Evolutionary conservation across 2,888 invertebrate genomes (phyloP), one percentile per base, ranked within the genome.

Genomic region (Ecdyonurus torrentis): DNA sequence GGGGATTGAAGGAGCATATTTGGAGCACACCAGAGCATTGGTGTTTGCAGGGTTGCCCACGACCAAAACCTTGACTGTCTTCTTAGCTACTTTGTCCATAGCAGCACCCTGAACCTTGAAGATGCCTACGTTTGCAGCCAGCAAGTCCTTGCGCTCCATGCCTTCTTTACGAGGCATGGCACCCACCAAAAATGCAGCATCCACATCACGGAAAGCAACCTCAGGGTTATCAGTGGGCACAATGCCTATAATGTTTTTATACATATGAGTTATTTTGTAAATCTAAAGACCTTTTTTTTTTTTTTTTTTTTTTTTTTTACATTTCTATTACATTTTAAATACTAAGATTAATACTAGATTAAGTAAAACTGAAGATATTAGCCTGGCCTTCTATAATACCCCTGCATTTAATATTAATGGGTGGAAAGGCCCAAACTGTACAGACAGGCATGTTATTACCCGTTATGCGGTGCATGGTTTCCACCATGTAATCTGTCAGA

Each of bases 11-110:
- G 96, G 95, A 24, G 95, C 95, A 73, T 94, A 97, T 72, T 92
- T 91, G 15, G 92, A 89, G 74, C 95, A 94, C 69, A 99, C 92
- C 61, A 93, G 78, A 15, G 97, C 97, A 77, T 99, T 99, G 2
- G 99, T 99, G 75, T 99, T 99, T 20, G 99, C 99, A 61, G 99
- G 99, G 76, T 99, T 99, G 55, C 99, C 99, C 68, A 99, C 99
- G 52, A 99, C 98, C 58, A 99, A 80, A 65, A 88, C 92, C 79
- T 96, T 98, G 58, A 96, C 90, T 73, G 87, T 87, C 72, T 96
- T 96, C 70, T 88, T 90, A 37, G 97, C 92, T 73, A 83, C 82
- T 73, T 91, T 84, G 72, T 98, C 89, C 52, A 99, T 75, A 2
- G 98, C 96, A 73, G 91, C 86, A 18, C 99, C 98, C 78, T 98